A percentile compares a stretch with the other conserved stretches of the same genome.
phyloP scores from a whole-genome alignment of 2,797 vertebrate genomes.

The Arrhamphus sclerolepis region DNA sequence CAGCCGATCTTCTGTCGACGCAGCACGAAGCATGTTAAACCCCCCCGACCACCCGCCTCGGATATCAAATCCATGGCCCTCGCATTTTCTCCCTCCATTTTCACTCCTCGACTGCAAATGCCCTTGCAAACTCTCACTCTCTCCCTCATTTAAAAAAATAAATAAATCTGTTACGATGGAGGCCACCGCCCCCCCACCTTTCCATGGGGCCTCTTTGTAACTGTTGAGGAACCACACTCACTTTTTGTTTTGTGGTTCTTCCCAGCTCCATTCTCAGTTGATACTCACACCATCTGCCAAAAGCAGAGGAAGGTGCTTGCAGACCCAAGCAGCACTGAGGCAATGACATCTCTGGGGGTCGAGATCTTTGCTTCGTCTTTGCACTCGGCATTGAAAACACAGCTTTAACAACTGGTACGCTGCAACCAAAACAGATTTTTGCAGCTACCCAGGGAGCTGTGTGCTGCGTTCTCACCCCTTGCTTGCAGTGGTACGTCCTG shows the following conservation, averaged over 20 bases:
- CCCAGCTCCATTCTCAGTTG: conserved; percentile 88
- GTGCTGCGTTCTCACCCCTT: conserved; percentile 57
- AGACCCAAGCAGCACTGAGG: conserved; percentile 29
- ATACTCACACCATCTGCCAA: conserved; percentile 95
- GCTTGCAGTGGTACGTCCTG: conserved; percentile 87
- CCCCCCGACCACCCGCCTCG: conserved; percentile 60
- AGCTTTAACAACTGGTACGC: conserved; percentile 45
- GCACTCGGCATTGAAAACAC: conserved; percentile 46
- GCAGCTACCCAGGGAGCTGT: conserved; percentile 39
- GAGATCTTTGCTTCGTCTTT: conserved; percentile 35
- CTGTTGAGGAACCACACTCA: conserved; percentile 89
- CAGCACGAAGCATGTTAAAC: conserved; percentile 74
- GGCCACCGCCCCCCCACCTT: conserved; percentile 72
- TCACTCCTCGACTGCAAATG: conserved; percentile 61
- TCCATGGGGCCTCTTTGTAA: conserved; percentile 85
- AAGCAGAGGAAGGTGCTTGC: conserved; percentile 73
- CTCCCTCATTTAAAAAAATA: conserved; percentile 76
- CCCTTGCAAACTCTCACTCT: conserved; percentile 80
- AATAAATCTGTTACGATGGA: conserved; percentile 76
- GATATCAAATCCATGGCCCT: conserved; percentile 57
- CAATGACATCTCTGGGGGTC: conserved; percentile 44
- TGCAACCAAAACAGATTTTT: conserved; percentile 54
- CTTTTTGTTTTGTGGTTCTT: conserved; percentile 91
- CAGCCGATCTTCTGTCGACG: conserved; percentile 73
- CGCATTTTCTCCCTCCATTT: conserved; percentile 67